phyloP scores from a whole-genome alignment of 2,797 vertebrate species.

The Chelon labrosus region DNA sequence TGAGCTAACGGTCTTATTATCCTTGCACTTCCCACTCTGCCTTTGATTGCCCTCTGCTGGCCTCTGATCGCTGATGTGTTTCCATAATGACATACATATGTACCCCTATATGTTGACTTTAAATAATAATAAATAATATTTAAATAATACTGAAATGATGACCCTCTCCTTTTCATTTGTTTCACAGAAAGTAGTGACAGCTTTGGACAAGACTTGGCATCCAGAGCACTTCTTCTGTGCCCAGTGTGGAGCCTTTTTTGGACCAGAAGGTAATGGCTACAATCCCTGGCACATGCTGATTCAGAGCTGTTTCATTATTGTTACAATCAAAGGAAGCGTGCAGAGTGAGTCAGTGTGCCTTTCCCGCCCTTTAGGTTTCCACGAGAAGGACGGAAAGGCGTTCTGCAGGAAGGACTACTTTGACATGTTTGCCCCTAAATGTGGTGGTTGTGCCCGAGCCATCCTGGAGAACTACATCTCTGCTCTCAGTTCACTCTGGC shows the following conservation, averaged over 20 bases:
- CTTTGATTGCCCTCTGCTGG: constrained; percentile 65
- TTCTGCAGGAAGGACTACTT: constrained; percentile 98
- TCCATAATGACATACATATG: background rate
- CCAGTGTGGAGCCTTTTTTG: constrained; percentile 95
- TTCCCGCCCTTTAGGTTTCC: constrained; percentile 87
- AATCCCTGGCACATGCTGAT: background rate
- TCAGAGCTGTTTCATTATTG: background rate
- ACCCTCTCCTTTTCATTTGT: constrained; percentile 10
- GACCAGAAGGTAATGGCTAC: constrained; percentile 90
- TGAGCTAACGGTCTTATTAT: constrained; percentile 46
- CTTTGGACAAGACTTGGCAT: constrained; percentile 96
- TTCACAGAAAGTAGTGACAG: constrained; percentile 95
- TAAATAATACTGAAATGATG: background rate
- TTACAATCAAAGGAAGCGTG: background rate
- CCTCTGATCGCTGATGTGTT: constrained; percentile 10
- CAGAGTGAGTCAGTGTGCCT: constrained; percentile 2
- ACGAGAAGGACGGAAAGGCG: constrained; percentile 96
- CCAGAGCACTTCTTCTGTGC: constrained; percentile 98
- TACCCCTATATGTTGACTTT: background rate
- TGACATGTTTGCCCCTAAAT: constrained; percentile 97
- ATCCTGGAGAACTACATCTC: constrained; percentile 98
- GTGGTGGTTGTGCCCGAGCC: constrained; percentile 93
- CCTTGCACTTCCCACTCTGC: constrained; percentile 39
- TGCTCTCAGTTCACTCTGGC: constrained; percentile 95
- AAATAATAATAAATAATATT: background rate